A percentile compares a stretch with the other conserved stretches of the same genome.
These are phyloP conservation scores for Drosophila aldrichi DNA, from an alignment of 2,888 invertebrate species.

Conservation along the genomic window DNA sequence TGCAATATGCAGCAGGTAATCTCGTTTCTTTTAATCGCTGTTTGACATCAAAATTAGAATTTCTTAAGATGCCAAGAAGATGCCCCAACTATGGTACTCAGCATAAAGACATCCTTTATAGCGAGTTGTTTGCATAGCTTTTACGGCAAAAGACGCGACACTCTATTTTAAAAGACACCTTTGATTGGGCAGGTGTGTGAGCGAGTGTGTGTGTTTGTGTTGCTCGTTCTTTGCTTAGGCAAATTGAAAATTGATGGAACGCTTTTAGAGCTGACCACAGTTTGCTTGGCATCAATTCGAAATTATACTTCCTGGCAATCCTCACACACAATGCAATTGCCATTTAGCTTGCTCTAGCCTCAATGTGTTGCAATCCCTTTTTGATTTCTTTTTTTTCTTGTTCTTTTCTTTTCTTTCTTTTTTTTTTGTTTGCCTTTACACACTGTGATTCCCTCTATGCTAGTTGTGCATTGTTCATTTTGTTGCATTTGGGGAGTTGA, in stretches of 20 bases:
- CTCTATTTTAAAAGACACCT: conserved; percentile 33
- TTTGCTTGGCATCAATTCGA: conserved; percentile 35
- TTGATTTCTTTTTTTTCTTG: background rate
- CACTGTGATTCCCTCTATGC: background rate
- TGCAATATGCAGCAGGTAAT: conserved; percentile 85
- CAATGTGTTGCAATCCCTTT: conserved; percentile 6
- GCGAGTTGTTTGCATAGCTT: conserved; percentile 53
- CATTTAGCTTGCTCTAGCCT: conserved; percentile 14
- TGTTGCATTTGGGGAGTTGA: conserved; percentile 24
- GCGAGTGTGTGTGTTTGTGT: background rate
- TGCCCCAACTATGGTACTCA: conserved; percentile 11
- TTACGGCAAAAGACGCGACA: conserved; percentile 34
- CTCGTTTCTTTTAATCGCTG: conserved; percentile 85
- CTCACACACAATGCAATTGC: conserved; percentile 26
- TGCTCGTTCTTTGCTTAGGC: conserved; percentile 59
- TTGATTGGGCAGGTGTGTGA: conserved; percentile 25
- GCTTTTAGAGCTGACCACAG: conserved; percentile 31
- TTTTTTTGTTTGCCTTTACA: background rate
- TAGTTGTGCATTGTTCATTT: conserved; percentile 27
- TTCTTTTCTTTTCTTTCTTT: background rate
- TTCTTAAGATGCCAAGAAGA: conserved; percentile 69
- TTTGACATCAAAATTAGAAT: conserved; percentile 85
- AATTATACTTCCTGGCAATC: conserved; percentile 41
- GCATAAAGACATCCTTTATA: conserved; percentile 43
- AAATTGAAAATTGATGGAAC: conserved; percentile 61